Evolutionary conservation across 2,888 invertebrate genomes (phyloP).

Genomic region (Scaptodrosophila latifasciaeformis): DNA sequence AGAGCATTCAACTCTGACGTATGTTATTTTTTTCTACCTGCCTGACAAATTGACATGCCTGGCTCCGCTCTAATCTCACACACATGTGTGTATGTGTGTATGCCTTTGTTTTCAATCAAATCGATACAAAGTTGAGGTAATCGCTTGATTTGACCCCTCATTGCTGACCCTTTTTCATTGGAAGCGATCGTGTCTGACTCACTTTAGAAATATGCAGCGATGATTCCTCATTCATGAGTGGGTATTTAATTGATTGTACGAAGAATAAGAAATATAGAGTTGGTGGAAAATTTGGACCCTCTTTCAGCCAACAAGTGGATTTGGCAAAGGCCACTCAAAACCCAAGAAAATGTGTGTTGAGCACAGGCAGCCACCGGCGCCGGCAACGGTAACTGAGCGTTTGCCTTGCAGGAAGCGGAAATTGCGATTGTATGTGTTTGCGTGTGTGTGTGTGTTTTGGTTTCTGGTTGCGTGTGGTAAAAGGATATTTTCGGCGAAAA

Average conservation of each 20-base stretch:
- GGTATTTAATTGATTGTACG: slow-evolving; percentile 59
- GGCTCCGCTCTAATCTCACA: slow-evolving; percentile 39
- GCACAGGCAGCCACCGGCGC: slow-evolving; percentile 1
- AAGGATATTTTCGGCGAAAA: slow-evolving; percentile 60
- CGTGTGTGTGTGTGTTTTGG: slow-evolving; percentile 29
- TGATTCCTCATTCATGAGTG: neutral
- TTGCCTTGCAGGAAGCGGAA: slow-evolving; percentile 48
- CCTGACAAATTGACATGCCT: too few species aligned
- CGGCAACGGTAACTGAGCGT: slow-evolving; percentile 53
- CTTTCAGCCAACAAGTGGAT: too few species aligned
- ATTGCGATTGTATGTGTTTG: slow-evolving; percentile 27
- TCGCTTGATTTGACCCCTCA: too few species aligned
- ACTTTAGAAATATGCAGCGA: slow-evolving; percentile 19
- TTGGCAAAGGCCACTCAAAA: too few species aligned
- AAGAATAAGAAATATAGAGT: too few species aligned
- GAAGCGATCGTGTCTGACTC: slow-evolving; percentile 28
- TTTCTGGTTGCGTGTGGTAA: slow-evolving; percentile 19
- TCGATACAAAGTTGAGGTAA: slow-evolving; percentile 17
- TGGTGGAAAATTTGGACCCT: too few species aligned
- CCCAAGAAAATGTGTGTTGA: too few species aligned
- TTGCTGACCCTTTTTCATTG: slow-evolving; percentile 1
- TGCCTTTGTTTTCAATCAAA: slow-evolving; percentile 29
- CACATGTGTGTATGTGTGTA: neutral
- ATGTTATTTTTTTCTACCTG: slow-evolving; percentile 30
- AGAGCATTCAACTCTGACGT: too few species aligned